Percentiles rank a stretch among this genome's conserved stretches.
Conservation (phyloP, 1,140 invertebrate genomes). For the Lerema accius region DNA sequence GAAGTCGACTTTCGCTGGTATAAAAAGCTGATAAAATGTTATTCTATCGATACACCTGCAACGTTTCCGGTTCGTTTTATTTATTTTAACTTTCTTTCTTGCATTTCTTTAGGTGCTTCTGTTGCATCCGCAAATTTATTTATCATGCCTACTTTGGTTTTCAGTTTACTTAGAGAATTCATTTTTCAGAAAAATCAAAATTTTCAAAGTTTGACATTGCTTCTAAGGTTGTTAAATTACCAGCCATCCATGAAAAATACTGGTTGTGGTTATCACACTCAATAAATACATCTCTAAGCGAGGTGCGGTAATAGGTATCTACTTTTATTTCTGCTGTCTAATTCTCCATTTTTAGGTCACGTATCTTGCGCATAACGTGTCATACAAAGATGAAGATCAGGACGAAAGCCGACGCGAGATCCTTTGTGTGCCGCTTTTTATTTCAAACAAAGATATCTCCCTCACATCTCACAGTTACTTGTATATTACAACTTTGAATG, state of each 20-base stretch:
- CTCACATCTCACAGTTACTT: too few relatives aligned
- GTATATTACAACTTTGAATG: too few relatives aligned
- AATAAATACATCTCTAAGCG: too few relatives aligned
- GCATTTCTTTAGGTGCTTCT: slow-evolving; percentile 4
- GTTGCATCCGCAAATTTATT: neutral
- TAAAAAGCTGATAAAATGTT: slow-evolving; percentile 18
- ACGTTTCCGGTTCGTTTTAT: slow-evolving; percentile 14
- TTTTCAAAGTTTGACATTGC: too few relatives aligned
- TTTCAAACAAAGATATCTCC: neutral
- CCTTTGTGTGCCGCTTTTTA: slow-evolving; percentile 13
- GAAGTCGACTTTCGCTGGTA: slow-evolving; percentile 19
- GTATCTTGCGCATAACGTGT: slow-evolving; percentile 1
- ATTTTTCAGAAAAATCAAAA: too few relatives aligned
- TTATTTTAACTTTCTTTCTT: slow-evolving; percentile 17
- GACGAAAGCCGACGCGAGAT: slow-evolving; percentile 1
- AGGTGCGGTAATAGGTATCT: too few relatives aligned
- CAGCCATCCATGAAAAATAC: too few relatives aligned
- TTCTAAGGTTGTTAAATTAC: too few relatives aligned
- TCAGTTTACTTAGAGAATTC: neutral
- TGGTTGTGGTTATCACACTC: too few relatives aligned
- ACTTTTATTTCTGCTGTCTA: neutral
- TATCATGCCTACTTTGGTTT: neutral
- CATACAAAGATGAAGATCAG: slow-evolving; percentile 11
- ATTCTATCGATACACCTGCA: slow-evolving; percentile 26
- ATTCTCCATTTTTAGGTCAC: neutral